Evolutionary conservation across 2,888 invertebrate genomes (phyloP).

Genomic region (Pristionchus exspectatus): DNA sequence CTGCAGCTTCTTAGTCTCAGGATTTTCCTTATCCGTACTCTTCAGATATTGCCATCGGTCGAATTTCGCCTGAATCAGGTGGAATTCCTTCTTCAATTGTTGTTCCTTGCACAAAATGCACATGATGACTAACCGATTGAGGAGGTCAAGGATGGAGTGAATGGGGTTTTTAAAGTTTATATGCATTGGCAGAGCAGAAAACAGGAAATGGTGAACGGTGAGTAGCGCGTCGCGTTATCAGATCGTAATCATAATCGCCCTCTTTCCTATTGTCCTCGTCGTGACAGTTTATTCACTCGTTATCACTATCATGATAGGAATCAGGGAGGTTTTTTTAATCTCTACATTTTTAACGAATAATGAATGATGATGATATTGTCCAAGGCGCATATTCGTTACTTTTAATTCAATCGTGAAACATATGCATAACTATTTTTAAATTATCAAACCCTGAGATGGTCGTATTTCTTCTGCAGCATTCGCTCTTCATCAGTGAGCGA

Average conservation of each 20-base stretch:
- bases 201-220: background rate
- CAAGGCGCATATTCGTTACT: background rate
- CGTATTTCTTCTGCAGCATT: conserved; percentile 52
- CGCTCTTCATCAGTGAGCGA: conserved; percentile 39
- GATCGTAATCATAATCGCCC: background rate
- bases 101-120: background rate
- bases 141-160: background rate
- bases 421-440: background rate
- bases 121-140: background rate
- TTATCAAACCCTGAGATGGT: conserved; percentile 30
- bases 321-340: background rate
- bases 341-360: background rate
- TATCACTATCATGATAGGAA: background rate
- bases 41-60: conserved; percentile 53
- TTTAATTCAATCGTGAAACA: background rate
- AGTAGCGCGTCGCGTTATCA: background rate
- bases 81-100: background rate
- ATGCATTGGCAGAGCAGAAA: background rate
- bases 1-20: conserved; percentile 47
- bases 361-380: background rate
- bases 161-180: background rate
- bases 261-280: background rate
- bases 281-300: background rate
- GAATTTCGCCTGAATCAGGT: conserved; percentile 43
- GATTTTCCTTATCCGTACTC: conserved; percentile 41